Conservation (phyloP, 2,113 vertebrate species). For the western clawed frog (Xenopus tropicalis) region DNA sequence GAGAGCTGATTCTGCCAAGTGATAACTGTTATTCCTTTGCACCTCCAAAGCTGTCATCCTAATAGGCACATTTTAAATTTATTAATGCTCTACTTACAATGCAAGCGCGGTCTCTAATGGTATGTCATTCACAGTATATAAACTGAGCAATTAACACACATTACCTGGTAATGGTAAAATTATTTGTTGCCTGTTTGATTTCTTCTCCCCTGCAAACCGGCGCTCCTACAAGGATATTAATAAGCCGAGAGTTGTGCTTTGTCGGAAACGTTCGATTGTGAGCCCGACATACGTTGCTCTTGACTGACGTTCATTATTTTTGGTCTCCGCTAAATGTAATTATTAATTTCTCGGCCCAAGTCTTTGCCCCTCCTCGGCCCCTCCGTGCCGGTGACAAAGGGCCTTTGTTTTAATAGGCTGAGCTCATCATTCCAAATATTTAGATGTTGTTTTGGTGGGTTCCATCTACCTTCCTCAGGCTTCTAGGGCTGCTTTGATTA, state of each 20-base stretch:
- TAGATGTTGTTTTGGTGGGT: no score
- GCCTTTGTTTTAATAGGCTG: no score
- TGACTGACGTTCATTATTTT: constrained; percentile 52
- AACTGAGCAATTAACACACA: constrained; percentile 83
- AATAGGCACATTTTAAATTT: constrained; percentile 88
- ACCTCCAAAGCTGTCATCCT: constrained; percentile 91
- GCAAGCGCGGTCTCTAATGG: constrained; percentile 83
- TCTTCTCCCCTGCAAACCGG: constrained; percentile 46
- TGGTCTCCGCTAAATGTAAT: constrained; percentile 21
- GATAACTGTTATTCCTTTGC: constrained; percentile 95
- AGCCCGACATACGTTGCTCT: constrained; percentile 43
- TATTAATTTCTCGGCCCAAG: no score
- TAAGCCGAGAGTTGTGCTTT: constrained; percentile 48
- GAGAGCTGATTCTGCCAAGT: constrained; percentile 88
- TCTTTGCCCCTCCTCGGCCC: no score
- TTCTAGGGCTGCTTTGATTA: no score
- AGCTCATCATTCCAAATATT: no score
- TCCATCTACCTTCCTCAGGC: no score
- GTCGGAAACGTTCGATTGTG: constrained; percentile 48
- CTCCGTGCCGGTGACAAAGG: no score
- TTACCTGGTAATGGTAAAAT: constrained; percentile 82
- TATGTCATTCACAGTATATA: constrained; percentile 85
- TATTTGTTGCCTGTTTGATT: constrained; percentile 77
- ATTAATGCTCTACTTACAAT: constrained; percentile 83
- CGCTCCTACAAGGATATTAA: constrained; percentile 52